A percentile compares a stretch with the other conserved stretches of the same genome.
These are phyloP conservation scores for Subacronicta megacephala DNA, from an alignment of 2,888 invertebrate species.

Conservation along the genomic window DNA sequence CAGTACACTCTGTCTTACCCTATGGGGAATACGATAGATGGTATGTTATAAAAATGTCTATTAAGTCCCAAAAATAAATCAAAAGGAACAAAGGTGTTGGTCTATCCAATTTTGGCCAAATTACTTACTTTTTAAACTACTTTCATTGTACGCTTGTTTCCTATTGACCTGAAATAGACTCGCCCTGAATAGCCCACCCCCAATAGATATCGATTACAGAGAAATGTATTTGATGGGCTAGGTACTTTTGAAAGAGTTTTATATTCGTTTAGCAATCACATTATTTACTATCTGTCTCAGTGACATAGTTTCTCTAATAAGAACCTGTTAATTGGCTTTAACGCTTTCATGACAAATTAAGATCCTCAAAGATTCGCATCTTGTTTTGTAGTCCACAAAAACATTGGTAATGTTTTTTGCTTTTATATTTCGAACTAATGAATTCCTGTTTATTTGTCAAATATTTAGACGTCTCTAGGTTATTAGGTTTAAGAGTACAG, in stretches of 20 bases:
- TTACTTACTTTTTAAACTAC: conserved; percentile 10
- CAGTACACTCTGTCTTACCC: too few species aligned
- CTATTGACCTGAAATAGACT: conserved; percentile 55
- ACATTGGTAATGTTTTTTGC: not conserved
- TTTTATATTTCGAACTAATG: not conserved
- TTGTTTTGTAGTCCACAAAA: conserved; percentile 7
- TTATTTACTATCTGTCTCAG: conserved; percentile 18
- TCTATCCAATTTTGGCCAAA: conserved; percentile 6
- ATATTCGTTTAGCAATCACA: conserved; percentile 9
- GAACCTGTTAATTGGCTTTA: conserved; percentile 22
- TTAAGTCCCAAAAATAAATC: too few species aligned
- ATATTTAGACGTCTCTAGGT: conserved; percentile 33
- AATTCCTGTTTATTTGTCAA: conserved; percentile 18
- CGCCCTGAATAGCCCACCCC: conserved; percentile 51
- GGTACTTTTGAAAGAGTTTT: conserved; percentile 26
- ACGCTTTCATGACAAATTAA: conserved; percentile 30
- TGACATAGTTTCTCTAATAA: conserved; percentile 32
- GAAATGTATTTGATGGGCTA: conserved; percentile 21
- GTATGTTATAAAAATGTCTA: too few species aligned
- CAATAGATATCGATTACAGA: conserved; percentile 50
- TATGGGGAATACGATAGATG: too few species aligned
- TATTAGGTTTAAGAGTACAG: conserved; percentile 25
- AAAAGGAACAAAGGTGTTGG: conserved; percentile 2
- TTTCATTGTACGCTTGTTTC: conserved; percentile 22
- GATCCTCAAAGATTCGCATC: conserved; percentile 9